These are phyloP conservation scores for Ammodytes dubius DNA, from an alignment of 2,113 vertebrate species.

Conservation along the genomic window DNA sequence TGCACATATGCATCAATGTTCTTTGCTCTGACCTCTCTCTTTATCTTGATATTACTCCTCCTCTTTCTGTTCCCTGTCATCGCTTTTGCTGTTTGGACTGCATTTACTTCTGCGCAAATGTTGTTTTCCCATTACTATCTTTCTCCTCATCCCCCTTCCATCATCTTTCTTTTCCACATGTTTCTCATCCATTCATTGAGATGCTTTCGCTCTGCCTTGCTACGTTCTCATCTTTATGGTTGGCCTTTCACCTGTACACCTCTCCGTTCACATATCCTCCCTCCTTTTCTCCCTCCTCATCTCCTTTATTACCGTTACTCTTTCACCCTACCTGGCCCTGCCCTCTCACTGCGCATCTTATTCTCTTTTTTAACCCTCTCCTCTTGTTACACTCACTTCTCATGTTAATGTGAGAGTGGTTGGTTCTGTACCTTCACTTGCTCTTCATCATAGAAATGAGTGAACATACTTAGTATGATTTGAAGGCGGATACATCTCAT, in stretches of 20 bases:
- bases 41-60: background rate
- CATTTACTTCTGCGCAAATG: conserved; percentile 2
- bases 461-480: background rate
- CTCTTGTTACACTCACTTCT: conserved; percentile 1
- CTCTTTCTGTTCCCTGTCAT: background rate
- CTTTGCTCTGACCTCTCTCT: conserved; percentile 24
- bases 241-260: conserved; percentile 54
- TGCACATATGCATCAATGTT: conserved; percentile 16
- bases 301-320: conserved; percentile 64
- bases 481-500: background rate
- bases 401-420: no score
- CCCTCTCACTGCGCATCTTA: conserved; percentile 29
- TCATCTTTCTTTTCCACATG: background rate
- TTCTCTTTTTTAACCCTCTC: conserved; percentile 39
- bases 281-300: conserved; percentile 24
- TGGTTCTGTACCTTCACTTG: no score
- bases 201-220: conserved; percentile 7
- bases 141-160: background rate
- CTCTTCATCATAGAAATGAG: no score
- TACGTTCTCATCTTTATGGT: conserved; percentile 40
- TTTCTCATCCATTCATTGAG: conserved; percentile 32
- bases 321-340: conserved; percentile 38
- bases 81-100: background rate
- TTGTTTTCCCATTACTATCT: background rate
- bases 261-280: conserved; percentile 21